Conservation (phyloP, 2,888 invertebrate genomes). For the Noctua fimbriata region DNA sequence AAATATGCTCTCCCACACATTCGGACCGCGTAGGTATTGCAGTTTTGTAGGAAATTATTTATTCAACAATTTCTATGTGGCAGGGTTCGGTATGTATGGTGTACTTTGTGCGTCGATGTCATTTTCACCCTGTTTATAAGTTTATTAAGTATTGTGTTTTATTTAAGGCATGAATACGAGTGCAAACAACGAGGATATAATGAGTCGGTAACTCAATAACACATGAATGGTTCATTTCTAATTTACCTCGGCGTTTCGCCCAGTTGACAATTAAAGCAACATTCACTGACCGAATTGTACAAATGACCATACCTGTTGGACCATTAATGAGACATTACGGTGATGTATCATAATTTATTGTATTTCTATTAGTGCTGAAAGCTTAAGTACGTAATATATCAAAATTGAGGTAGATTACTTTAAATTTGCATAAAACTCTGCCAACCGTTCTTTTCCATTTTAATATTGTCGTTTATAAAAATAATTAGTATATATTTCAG, state of each 20-base stretch:
- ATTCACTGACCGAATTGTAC: constrained; percentile 42
- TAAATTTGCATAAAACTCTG: neutral
- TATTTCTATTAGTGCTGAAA: neutral
- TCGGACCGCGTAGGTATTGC: too few relatives aligned
- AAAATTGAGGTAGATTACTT: neutral
- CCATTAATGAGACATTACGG: constrained; percentile 7
- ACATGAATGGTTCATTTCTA: constrained; percentile 65
- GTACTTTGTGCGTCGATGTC: too few relatives aligned
- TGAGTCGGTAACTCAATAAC: constrained; percentile 51
- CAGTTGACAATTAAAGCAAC: constrained; percentile 53
- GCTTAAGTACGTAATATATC: neutral
- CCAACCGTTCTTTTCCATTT: neutral
- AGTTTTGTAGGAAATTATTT: too few relatives aligned
- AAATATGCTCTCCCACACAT: neutral
- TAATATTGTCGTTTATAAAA: neutral
- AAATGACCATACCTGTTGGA: constrained; percentile 3
- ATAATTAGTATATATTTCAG: neutral
- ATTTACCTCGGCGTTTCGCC: constrained; percentile 57
- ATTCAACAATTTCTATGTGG: neutral
- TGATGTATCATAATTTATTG: neutral
- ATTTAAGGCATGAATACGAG: constrained; percentile 7
- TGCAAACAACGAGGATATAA: constrained; percentile 43
- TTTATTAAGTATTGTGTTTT: neutral
- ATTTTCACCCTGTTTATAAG: neutral
- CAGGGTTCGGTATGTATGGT: neutral